These are phyloP conservation scores for Drosophila sproati DNA, from an alignment of 1,140 invertebrate species.

Conservation along the genomic window DNA sequence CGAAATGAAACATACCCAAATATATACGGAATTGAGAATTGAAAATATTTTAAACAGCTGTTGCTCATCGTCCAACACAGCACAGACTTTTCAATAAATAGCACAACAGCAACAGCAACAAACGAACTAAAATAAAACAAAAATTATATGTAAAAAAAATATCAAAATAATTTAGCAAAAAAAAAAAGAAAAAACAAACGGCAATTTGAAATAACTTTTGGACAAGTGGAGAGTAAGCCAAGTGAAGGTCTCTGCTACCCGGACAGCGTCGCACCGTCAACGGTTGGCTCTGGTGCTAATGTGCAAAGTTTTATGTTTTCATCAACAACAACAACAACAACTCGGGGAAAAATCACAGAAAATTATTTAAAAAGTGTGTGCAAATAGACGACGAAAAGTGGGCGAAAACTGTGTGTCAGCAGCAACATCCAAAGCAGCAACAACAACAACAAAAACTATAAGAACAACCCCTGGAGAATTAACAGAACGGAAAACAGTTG, in stretches of 20 bases:
- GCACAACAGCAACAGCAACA: conserved; percentile 37
- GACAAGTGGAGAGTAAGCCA: conserved; percentile 66
- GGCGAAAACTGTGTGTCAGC: conserved; percentile 26
- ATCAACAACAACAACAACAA: conserved; percentile 46
- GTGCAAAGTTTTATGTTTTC: conserved; percentile 82
- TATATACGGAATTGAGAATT: conserved; percentile 69
- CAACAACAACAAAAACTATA: background rate
- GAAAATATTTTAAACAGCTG: conserved; percentile 81
- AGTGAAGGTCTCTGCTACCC: conserved; percentile 28
- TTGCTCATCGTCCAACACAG: conserved; percentile 71
- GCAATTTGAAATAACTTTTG: conserved; percentile 71
- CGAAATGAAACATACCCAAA: conserved; percentile 71
- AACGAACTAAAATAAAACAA: conserved; percentile 51
- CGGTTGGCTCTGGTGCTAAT: conserved; percentile 60
- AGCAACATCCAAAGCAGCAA: conserved; percentile 38
- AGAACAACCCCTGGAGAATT: conserved; percentile 37
- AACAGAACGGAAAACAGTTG: conserved; percentile 48
- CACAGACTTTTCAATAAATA: conserved; percentile 62
- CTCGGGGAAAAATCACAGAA: conserved; percentile 53
- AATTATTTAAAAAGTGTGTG: conserved; percentile 83
- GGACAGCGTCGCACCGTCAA: background rate
- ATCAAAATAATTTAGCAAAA: conserved; percentile 23
- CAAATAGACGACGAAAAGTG: conserved; percentile 66
- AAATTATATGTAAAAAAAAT: conserved; percentile 19
- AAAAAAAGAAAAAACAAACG: conserved; percentile 44